Evolutionary conservation across 2,113 vertebrate genomes (phyloP), one percentile per base, ranked within the genome.

Genomic region (Thymallus thymallus): DNA sequence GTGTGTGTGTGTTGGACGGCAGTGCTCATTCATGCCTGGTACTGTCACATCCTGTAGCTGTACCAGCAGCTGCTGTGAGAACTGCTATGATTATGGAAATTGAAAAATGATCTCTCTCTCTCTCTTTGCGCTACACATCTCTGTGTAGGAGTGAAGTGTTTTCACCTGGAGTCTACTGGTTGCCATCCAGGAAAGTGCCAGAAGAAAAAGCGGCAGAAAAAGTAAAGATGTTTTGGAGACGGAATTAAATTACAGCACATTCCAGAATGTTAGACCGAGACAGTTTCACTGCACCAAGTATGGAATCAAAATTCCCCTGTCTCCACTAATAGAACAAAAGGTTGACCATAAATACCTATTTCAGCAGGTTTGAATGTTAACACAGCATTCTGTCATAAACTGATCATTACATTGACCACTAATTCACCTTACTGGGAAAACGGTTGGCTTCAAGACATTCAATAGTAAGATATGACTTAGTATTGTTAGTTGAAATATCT

Each of bases 1-100:
- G 23, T 55, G 51, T 41, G 23, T 60, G 24, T 22, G 55, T 35
- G 24, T 48, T 13, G 14, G 60, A 22, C n/a, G 60, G 62, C 73
- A 65, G 24, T 62, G 68, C 74, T 84, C 73, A 81, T 87, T 87
- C 82, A 83, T 77, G 79, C 62, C 69, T 62, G 55, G 76, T 77
- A 85, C 69, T 76, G 87, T 86, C 79, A 85, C 83, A 82, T 86
- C 84, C 84, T 85, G 83, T 81, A 78, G 60, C 84, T 67, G 69
- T 74, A 74, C 51, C 24, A 80, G 78, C 76, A 69, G 70, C 78
- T 75, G 77, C 69, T 69, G 67, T 24, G 23, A 77, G 71, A 79
- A 77, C 72, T 20, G 62, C 75, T 68, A 70, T 80, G 70, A 76
- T 74, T 77, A 82, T 83, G 74, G 75, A 83, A 78, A 83, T 66